These are phyloP conservation scores for Hassar affinis DNA, from an alignment of 2,113 vertebrate genomes.

Conservation along the genomic window DNA sequence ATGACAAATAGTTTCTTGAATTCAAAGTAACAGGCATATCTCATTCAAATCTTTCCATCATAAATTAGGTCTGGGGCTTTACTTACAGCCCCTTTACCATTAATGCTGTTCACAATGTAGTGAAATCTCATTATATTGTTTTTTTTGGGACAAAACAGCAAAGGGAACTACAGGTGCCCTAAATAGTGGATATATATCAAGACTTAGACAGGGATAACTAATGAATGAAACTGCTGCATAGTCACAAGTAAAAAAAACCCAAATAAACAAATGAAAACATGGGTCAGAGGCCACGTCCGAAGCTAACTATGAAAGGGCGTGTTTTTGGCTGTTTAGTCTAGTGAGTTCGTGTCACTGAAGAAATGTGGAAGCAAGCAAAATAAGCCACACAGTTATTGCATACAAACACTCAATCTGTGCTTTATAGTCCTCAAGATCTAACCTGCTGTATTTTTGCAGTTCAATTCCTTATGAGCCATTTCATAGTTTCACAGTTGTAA, in stretches of 20 bases:
- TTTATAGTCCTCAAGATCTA: too few species aligned
- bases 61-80: not conserved
- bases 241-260: conserved; percentile 19
- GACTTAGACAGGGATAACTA: not conserved
- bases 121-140: conserved; percentile 37
- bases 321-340: too few species aligned
- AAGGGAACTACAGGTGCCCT: not conserved
- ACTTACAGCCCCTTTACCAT: conserved; percentile 17
- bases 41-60: conserved; percentile 28
- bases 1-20: conserved; percentile 39
- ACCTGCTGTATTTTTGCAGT: too few species aligned
- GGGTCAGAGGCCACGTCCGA: conserved; percentile 7
- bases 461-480: too few species aligned
- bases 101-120: conserved; percentile 19
- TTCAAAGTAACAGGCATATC: conserved; percentile 1
- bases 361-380: too few species aligned
- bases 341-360: too few species aligned
- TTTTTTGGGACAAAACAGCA: not conserved
- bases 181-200: conserved; percentile 22
- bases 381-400: too few species aligned
- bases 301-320: too few species aligned
- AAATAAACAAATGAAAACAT: not conserved
- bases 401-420: too few species aligned
- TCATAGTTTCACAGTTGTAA: too few species aligned
- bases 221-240: conserved; percentile 9